Conservation (phyloP, 2,888 invertebrate genomes). For the Druceiella hillmani region DNA sequence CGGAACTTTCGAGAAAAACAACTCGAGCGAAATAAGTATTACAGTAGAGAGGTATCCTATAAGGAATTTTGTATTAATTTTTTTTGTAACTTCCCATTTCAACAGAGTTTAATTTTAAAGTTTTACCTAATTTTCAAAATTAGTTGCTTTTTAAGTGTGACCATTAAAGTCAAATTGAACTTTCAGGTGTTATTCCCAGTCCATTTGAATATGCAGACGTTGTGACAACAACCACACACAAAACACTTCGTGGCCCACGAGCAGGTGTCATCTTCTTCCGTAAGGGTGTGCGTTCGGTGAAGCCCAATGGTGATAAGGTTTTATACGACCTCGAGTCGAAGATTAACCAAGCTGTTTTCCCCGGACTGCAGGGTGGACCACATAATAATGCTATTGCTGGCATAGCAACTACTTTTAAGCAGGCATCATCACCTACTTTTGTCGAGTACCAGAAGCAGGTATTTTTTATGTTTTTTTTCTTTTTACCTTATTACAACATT, state of each 20-base stretch:
- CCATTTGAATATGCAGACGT: constrained; percentile 90
- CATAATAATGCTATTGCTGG: constrained; percentile 96
- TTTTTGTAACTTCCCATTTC: too few species aligned
- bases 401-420: constrained; percentile 91
- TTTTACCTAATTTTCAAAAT: too few species aligned
- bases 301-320: constrained; percentile 76
- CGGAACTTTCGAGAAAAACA: too few species aligned
- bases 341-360: constrained; percentile 89
- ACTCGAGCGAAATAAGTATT: too few species aligned
- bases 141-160: not conserved
- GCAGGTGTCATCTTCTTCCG: constrained; percentile 91
- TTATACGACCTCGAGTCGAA: constrained; percentile 84
- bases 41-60: too few species aligned
- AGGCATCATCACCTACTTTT: constrained; percentile 77
- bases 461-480: too few species aligned
- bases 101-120: too few species aligned
- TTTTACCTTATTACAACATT: too few species aligned
- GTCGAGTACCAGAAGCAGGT: constrained; percentile 79
- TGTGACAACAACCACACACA: constrained; percentile 93
- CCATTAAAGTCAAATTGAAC: constrained; percentile 5
- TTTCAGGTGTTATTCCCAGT: constrained; percentile 68
- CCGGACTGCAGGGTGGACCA: constrained; percentile 95
- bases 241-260: constrained; percentile 82
- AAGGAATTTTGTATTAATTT: too few species aligned
- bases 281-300: constrained; percentile 76